phyloP scores from a whole-genome alignment of 2,797 vertebrate species.

The Naso thynnoides region DNA sequence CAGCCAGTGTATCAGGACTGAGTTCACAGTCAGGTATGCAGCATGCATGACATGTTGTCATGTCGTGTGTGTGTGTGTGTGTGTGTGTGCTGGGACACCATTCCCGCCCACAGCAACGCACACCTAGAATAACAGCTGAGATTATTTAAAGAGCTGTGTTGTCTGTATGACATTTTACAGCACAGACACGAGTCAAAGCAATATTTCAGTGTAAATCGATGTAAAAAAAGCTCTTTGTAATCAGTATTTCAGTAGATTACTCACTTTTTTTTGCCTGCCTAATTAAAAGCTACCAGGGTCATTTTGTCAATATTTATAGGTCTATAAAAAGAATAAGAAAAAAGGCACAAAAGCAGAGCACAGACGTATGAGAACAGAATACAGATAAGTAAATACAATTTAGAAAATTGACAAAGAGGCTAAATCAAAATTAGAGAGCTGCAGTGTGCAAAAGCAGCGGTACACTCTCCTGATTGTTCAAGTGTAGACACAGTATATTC shows the following conservation, averaged over 20 bases:
- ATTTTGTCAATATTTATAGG: not conserved
- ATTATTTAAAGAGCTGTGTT: not conserved
- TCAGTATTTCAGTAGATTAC: not conserved
- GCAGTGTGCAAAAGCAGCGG: not conserved
- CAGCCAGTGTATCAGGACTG: conserved; percentile 9
- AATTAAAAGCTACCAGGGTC: not conserved
- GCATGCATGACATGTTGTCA: conserved; percentile 16
- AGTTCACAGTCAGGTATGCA: conserved; percentile 19
- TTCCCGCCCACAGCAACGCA: conserved; percentile 21
- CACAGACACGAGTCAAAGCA: not conserved
- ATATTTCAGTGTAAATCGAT: too few species aligned
- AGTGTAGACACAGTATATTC: not conserved
- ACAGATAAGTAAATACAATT: not conserved
- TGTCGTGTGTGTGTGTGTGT: conserved; percentile 9
- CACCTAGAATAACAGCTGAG: conserved; percentile 47
- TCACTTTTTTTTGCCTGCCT: not conserved
- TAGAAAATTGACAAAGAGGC: not conserved
- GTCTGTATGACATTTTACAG: not conserved
- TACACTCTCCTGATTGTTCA: not conserved
- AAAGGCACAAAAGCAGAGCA: not conserved
- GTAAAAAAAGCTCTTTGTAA: too few species aligned
- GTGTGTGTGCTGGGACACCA: conserved; percentile 2
- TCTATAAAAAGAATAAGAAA: not conserved
- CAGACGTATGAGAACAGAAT: not conserved
- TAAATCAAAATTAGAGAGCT: not conserved